Base-by-base conservation (phyloP, 2,888 invertebrate species). In the Dicycla oo region DNA sequence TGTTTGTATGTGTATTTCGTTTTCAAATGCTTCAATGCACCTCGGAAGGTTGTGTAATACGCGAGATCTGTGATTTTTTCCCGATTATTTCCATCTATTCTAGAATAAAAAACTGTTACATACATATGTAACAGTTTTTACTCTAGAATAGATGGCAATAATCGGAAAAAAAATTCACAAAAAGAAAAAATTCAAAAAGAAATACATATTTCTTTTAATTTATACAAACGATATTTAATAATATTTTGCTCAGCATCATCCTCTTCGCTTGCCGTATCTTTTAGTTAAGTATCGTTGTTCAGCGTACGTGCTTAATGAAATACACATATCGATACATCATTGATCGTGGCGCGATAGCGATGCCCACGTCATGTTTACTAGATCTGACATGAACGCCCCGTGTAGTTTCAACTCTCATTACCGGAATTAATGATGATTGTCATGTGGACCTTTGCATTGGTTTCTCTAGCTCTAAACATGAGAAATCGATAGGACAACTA, bases 321-420 rank as follows among this genome's bases (percentile, higher is more conserved):
- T 88, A 88, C 90, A 89, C 88, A 90, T 91, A 88, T 90, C 93
- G 92, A 93, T 93, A 91, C 92, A 93, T 93, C 93, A 93, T 91
- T 90, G 93, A 93, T 93, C 90, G 93, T 90, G 92, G 89, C 88
- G 89, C 88, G 93, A 93, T 93, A 92, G 92, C 90, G 87, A 83
- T 84, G 86, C 87, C 81, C 87, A 85, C 88, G 92, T 93, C 93
- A 92, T 93, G 93, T 93, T 93, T 92, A 93, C 92, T 92, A 93
- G 90, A 90, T 88, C 87, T 84, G 90, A 93, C 93, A 92, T 89
- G 91, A 91, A 90, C 89, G 90, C 89, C 87, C 91, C 89, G 86
- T 90, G 92, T 92, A 89, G 88, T 86, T 89, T 88, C 87, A 87
- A 87, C 89, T 91, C 91, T 91, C 91, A 93, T 93, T 92, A 93